Conservation (phyloP, 1,140 invertebrate species). For the Acromyrmex echinatior region DNA sequence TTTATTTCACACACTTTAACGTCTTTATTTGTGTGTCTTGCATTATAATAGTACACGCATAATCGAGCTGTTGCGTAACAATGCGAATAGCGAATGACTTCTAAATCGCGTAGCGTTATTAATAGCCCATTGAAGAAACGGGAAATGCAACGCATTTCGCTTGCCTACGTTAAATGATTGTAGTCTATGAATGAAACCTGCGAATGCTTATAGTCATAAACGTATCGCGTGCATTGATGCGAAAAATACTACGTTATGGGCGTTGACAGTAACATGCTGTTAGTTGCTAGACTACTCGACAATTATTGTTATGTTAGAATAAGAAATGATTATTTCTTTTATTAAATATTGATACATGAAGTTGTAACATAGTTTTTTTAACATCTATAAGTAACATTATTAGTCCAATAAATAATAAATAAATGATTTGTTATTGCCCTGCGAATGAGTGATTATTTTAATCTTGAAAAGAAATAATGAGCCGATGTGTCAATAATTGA, state of each 20-base stretch:
- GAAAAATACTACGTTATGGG: constrained; percentile 21
- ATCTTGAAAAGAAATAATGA: background rate
- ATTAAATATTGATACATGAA: background rate
- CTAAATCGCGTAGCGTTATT: constrained; percentile 34
- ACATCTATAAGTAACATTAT: background rate
- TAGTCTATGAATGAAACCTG: constrained; percentile 47
- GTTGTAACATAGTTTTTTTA: background rate
- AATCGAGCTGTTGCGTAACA: constrained; percentile 33
- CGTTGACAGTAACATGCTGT: constrained; percentile 13
- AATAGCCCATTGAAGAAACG: constrained; percentile 45
- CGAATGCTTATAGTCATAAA: background rate
- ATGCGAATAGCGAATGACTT: constrained; percentile 26
- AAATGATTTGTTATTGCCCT: background rate
- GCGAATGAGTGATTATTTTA: background rate
- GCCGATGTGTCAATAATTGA: background rate
- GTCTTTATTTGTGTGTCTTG: background rate
- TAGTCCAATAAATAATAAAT: background rate
- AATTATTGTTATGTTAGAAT: background rate
- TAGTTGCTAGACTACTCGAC: background rate
- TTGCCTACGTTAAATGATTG: constrained; percentile 45
- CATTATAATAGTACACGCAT: background rate
- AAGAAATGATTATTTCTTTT: background rate
- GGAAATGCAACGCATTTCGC: constrained; percentile 23
- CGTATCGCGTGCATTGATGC: background rate
- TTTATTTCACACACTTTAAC: background rate